Conservation (phyloP, 2,888 invertebrate species). For the Chrysotoxum bicinctum region DNA sequence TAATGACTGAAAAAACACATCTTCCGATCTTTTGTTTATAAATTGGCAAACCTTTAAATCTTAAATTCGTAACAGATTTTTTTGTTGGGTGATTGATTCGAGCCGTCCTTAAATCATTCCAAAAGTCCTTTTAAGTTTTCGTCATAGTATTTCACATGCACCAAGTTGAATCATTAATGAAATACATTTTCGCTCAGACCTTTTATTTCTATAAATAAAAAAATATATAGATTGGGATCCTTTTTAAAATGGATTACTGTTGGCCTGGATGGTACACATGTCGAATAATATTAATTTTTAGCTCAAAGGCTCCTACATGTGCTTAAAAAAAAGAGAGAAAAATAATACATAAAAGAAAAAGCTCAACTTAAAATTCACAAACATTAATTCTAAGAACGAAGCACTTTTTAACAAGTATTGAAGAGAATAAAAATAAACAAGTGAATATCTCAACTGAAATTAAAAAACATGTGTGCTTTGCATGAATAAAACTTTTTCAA, state of each 20-base stretch:
- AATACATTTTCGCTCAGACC: constrained; percentile 24
- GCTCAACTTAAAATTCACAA: constrained; percentile 40
- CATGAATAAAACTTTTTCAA: constrained; percentile 5
- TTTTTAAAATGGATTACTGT: constrained; percentile 55
- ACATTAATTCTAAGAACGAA: constrained; percentile 20
- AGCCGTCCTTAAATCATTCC: background rate
- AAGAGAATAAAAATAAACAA: background rate
- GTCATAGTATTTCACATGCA: constrained; percentile 20
- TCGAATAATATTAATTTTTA: background rate
- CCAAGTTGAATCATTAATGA: constrained; percentile 11
- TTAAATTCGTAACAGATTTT: background rate
- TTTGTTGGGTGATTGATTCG: constrained; percentile 13
- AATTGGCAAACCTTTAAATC: background rate
- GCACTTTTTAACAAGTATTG: constrained; percentile 18
- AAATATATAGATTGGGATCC: constrained; percentile 2
- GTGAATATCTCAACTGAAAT: constrained; percentile 6
- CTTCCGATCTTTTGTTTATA: too few species aligned
- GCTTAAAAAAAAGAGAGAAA: background rate
- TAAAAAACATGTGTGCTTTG: constrained; percentile 16
- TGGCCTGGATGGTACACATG: background rate
- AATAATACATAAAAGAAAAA: constrained; percentile 9
- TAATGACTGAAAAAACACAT: too few species aligned
- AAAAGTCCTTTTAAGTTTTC: constrained; percentile 21
- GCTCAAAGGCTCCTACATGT: constrained; percentile 8
- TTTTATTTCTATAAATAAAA: too few species aligned